Conservation (phyloP, 2,113 vertebrate genomes). For the Alaudala cheleensis region DNA sequence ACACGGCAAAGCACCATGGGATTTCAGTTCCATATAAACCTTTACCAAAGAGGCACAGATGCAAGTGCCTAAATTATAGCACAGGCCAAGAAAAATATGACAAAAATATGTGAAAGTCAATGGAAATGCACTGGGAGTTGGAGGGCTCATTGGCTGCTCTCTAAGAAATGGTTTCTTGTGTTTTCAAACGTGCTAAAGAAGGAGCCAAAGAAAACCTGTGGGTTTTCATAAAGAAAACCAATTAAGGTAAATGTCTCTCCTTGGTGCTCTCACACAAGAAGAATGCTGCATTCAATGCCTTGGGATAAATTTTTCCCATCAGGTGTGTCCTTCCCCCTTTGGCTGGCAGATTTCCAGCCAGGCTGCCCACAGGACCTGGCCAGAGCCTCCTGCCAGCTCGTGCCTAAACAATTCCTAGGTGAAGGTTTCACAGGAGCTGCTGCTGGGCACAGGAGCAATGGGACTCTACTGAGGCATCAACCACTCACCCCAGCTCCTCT, state of each 20-base stretch:
- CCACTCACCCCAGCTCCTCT: not conserved
- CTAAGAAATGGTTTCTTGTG: conserved; percentile 8
- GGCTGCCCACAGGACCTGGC: not conserved
- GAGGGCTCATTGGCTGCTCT: not conserved
- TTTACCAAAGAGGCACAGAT: not conserved
- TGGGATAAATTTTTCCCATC: not conserved
- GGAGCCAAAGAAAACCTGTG: conserved; percentile 34
- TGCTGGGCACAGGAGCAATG: not conserved
- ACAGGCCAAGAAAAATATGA: conserved; percentile 26
- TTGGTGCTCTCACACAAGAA: not conserved
- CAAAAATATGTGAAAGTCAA: conserved; percentile 32
- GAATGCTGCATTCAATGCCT: not conserved
- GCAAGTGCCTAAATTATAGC: conserved; percentile 3
- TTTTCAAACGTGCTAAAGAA: not conserved
- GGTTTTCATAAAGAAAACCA: conserved; percentile 5
- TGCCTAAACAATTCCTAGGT: not conserved
- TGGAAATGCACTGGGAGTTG: not conserved
- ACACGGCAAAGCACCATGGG: not conserved
- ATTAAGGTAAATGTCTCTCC: not conserved
- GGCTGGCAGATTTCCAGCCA: not conserved
- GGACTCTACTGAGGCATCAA: not conserved
- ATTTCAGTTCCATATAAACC: not conserved
- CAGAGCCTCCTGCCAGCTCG: rapidly evolving
- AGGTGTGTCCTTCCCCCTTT: not conserved
- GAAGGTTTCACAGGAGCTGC: not conserved